Base-by-base conservation (phyloP, 2,888 invertebrate genomes). In the Lacanobia wlatinum region DNA sequence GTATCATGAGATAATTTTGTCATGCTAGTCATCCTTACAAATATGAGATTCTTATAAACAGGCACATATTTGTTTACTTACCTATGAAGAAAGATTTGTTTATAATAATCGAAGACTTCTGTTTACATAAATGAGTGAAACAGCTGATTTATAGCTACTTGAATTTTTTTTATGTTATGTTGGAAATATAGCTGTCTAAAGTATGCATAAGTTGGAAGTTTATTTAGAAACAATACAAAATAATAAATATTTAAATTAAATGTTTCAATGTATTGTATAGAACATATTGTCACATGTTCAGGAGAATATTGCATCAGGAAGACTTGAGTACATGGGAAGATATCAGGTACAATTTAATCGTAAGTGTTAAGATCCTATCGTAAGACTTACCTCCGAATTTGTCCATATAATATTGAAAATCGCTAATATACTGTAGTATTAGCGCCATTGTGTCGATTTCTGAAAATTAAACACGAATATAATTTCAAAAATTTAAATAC, bases 351-450 rank as follows among this genome's bases (percentile, higher is more conserved):
- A 66, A 55, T 59, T 58, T 14, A 43, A 55, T 14, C 0, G 28
- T 18, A 34, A 48, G 38, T 70, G 50, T 70, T 18, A 67, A 71
- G 28, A 68, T 67, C 12, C 46, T 28, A 76, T 62, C 55, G 64
- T 64, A 80, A 64, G 72, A 95, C 97, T 97, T 94, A 98, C 98
- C 98, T 96, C 98, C 98, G 96, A 98, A 97, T 97, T 97, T 97
- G 94, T 98, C 97, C 97, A 98, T 97, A 93, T 97, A 97, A 93
- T 97, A 97, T 95, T 98, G 97, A 96, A 98, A 97, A 93, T 97
- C 97, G 94, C 98, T 97, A 96, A 98, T 97, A 94, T 97, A 97
- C 94, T 97, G 97, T 96, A 98, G 97, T 96, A 98, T 97, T 96
- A 98, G 97, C 96, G 98, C 98, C 98, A 98, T 98, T 93, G 92